Evolutionary conservation across 2,797 vertebrate genomes (phyloP).

Genomic region (Amblyopsis hoosieri): DNA sequence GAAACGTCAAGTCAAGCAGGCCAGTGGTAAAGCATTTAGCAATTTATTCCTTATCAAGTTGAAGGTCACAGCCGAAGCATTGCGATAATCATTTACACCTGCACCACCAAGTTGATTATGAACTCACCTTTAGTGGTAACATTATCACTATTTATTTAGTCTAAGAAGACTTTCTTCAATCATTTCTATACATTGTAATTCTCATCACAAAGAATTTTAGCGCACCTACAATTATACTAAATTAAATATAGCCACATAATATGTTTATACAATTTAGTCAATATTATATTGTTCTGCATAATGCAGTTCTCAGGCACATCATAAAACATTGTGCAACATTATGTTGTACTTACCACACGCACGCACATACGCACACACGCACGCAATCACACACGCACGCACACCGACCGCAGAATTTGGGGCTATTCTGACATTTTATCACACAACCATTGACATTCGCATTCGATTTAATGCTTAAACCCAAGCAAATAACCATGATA

Average conservation of each 20-base stretch:
- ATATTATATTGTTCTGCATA: constrained; percentile 60
- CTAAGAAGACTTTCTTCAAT: constrained; percentile 16
- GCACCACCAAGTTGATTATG: constrained; percentile 28
- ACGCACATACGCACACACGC: constrained; percentile 72
- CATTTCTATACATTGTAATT: constrained; percentile 26
- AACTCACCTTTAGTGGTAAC: constrained; percentile 13
- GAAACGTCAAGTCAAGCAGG: constrained; percentile 48
- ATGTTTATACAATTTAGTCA: constrained; percentile 58
- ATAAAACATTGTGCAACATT: constrained; percentile 76
- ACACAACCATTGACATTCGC: constrained; percentile 61
- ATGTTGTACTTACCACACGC: constrained; percentile 66
- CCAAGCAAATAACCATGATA: constrained; percentile 46
- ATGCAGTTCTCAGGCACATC: constrained; percentile 75
- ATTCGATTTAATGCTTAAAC: constrained; percentile 43
- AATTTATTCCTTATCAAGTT: constrained; percentile 74
- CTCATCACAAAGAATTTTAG: constrained; percentile 46
- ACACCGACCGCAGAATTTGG: constrained; percentile 57
- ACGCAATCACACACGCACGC: constrained; percentile 60
- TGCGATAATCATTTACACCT: not conserved
- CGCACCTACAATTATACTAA: constrained; percentile 63
- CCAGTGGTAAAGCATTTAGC: constrained; percentile 62
- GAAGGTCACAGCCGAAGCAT: constrained; percentile 59
- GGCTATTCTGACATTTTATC: constrained; percentile 35
- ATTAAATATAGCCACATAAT: constrained; percentile 49
- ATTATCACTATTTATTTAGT: constrained; percentile 5